Base-by-base conservation (phyloP, 2,888 invertebrate species). In the Tetragonula carbonaria region DNA sequence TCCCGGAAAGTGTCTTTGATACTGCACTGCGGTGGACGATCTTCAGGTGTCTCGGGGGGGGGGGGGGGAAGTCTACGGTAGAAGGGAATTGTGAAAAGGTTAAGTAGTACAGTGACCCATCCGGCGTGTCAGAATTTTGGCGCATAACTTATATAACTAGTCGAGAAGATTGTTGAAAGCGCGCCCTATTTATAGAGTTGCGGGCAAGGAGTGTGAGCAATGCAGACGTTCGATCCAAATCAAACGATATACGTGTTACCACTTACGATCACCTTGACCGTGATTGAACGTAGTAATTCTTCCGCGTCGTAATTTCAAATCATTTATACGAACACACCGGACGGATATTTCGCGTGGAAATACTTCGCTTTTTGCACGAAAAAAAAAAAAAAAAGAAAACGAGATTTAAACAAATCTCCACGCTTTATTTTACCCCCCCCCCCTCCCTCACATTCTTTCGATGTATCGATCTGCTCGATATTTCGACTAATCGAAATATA, bases 171-270 rank as follows among this genome's bases (percentile, higher is more conserved):
- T n/a, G 55, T 18, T 14, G 55, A 74, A 82, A 51, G 65, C 62
- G 83, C 8, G 45, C 18, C 77, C 81, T 74, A 84, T 77, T 65
- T 84, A 62, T 71, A 50, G 59, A 71, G 68, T n/a, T 62, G 28
- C 28, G 53, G 80, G 71, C 33, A 63, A 71, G 14, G 23, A 55
- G 65, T 2, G 79, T 50, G 45, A 71, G 75, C 70, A 78, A 82
- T 84, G 82, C 84, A 78, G 81, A 68, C 78, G 62, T 81, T 84
- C 78, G 82, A 84, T 84, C 68, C 62, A 67, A 82, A 78, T 77
- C 33, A 55, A 55, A 62, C 59, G 28, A 50, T 65, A 62, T 18
- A 66, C 59, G 50, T 62, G 28, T 18, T 62, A 59, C 55, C 14
- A 72, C 62, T 68, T 59, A 62, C 38, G 55, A 67, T 74, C 63